Evolutionary conservation across 2,888 invertebrate genomes (phyloP).

Genomic region (Laothoe populi): DNA sequence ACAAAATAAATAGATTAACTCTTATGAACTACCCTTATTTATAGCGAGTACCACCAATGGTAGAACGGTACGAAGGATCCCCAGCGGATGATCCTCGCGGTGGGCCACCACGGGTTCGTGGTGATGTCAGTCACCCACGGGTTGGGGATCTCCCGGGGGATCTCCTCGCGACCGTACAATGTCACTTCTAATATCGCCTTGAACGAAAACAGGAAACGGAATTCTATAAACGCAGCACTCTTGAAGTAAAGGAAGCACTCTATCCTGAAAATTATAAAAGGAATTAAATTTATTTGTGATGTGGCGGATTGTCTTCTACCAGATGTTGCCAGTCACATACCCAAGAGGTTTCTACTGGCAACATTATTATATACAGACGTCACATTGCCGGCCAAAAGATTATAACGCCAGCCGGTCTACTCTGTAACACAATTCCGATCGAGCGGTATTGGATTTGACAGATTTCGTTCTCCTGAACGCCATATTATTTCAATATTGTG

Average conservation of each 20-base stretch:
- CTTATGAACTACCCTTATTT: neutral
- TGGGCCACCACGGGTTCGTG: constrained; percentile 52
- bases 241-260: constrained; percentile 66
- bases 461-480: too few species aligned
- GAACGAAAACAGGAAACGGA: constrained; percentile 62
- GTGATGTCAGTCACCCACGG: constrained; percentile 44
- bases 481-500: too few species aligned
- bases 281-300: too few species aligned
- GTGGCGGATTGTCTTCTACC: too few species aligned
- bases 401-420: too few species aligned
- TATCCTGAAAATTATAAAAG: constrained; percentile 49
- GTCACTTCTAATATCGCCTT: constrained; percentile 51
- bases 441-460: too few species aligned
- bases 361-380: too few species aligned
- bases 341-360: too few species aligned
- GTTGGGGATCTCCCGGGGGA: constrained; percentile 38
- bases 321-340: too few species aligned
- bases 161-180: constrained; percentile 51
- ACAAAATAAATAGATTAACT: neutral
- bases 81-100: constrained; percentile 32
- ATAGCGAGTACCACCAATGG: constrained; percentile 34
- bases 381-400: too few species aligned
- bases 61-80: constrained; percentile 35
- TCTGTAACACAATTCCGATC: too few species aligned
- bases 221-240: constrained; percentile 57